phyloP scores from a whole-genome alignment of 2,113 vertebrate genomes.

The Scopus umbretta region DNA sequence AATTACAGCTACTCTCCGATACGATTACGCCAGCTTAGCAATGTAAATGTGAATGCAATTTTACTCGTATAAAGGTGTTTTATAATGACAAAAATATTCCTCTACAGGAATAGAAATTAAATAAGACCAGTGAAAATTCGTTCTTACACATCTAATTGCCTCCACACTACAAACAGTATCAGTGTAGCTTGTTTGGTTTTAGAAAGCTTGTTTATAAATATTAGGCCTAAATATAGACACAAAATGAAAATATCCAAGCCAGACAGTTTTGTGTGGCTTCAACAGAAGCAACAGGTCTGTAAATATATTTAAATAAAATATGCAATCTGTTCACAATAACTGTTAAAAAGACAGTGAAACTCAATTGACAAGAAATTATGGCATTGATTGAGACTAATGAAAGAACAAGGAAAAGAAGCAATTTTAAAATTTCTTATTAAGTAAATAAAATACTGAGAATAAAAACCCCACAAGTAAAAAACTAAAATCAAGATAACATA shows the following conservation, averaged over 20 bases:
- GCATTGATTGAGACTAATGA: background rate
- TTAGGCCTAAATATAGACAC: background rate
- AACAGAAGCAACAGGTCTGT: background rate
- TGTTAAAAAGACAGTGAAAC: background rate
- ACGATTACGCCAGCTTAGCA: background rate
- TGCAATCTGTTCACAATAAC: background rate
- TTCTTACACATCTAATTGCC: background rate
- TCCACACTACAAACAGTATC: background rate
- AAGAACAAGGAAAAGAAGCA: background rate
- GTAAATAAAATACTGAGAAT: background rate
- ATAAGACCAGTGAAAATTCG: background rate
- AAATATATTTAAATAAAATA: background rate
- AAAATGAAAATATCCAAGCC: background rate
- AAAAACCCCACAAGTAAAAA: background rate
- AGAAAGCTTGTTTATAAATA: background rate
- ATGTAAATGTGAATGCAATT: background rate
- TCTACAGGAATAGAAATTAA: background rate
- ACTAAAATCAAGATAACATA: background rate
- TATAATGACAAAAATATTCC: background rate
- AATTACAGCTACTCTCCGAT: background rate
- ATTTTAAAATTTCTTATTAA: background rate
- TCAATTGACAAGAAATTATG: background rate
- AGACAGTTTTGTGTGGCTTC: background rate
- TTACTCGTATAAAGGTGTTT: background rate
- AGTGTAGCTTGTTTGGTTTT: background rate